Conservation (phyloP, 2,888 invertebrate genomes). For the Pemphredon lugubris region DNA sequence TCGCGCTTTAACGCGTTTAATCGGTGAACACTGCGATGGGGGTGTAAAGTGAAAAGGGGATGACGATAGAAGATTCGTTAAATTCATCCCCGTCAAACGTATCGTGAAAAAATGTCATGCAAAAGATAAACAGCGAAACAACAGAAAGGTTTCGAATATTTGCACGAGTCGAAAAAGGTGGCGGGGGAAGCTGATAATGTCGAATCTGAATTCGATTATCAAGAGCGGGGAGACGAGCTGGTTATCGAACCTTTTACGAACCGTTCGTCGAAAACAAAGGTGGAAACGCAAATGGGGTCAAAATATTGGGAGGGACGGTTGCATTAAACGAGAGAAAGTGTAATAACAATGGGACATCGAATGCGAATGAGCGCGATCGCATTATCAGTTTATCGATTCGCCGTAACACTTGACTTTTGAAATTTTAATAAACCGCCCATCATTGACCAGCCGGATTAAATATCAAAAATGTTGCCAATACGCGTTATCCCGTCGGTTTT, state of each 20-base stretch:
- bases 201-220: too few relatives aligned
- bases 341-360: background rate
- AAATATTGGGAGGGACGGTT: background rate
- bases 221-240: too few relatives aligned
- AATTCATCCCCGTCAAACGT: too few relatives aligned
- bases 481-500: background rate
- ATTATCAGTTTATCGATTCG: conserved; percentile 5
- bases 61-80: too few relatives aligned
- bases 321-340: background rate
- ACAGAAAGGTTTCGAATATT: too few relatives aligned
- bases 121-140: too few relatives aligned
- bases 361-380: conserved; percentile 1
- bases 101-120: too few relatives aligned
- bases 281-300: background rate
- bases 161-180: too few relatives aligned
- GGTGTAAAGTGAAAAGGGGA: too few relatives aligned
- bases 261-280: background rate
- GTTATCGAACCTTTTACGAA: background rate
- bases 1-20: too few relatives aligned
- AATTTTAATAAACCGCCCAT: background rate
- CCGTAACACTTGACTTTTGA: background rate
- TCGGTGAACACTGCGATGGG: too few relatives aligned
- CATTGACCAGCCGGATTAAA: background rate
- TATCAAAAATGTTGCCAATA: background rate
- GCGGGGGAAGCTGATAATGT: too few relatives aligned